Percentiles rank a stretch among this genome's conserved stretches.
Evolutionary conservation across 2,113 vertebrate genomes (phyloP).

Genomic region (Brachyhypopomus gauderio): DNA sequence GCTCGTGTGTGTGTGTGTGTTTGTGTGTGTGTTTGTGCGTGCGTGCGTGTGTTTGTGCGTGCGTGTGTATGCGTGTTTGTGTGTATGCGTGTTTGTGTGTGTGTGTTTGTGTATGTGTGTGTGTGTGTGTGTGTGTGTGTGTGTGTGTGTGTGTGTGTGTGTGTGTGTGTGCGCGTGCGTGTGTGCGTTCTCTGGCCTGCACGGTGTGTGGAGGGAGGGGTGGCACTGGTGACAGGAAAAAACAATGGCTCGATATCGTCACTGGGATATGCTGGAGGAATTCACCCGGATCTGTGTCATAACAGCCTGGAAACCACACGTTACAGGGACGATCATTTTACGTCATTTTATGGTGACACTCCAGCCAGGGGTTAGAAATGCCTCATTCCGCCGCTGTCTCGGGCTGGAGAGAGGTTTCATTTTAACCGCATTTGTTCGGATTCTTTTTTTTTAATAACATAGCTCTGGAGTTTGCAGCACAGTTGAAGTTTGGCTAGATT

Average conservation of each 20-base stretch:
- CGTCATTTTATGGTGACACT: constrained; percentile 23
- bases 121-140: constrained; percentile 27
- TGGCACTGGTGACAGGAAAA: constrained; percentile 67
- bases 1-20: constrained; percentile 46
- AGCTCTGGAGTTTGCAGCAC: not conserved
- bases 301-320: constrained; percentile 68
- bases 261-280: constrained; percentile 74
- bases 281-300: constrained; percentile 70
- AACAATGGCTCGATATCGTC: constrained; percentile 61
- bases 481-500: not conserved
- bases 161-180: too few relatives aligned
- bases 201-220: constrained; percentile 59
- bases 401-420: not conserved
- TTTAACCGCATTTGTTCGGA: not conserved
- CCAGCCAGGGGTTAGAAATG: constrained; percentile 2
- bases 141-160: constrained; percentile 36
- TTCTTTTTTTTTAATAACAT: not conserved
- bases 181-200: too few relatives aligned
- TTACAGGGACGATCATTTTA: constrained; percentile 12
- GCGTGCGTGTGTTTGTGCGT: constrained; percentile 51
- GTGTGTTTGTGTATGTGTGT: too few relatives aligned
- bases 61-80: constrained; percentile 39
- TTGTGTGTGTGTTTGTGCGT: constrained; percentile 38
- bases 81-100: constrained; percentile 36
- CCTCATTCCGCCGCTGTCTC: not conserved